A percentile compares a stretch with the other conserved stretches of the same genome.
phyloP scores from a whole-genome alignment of 1,140 invertebrate genomes.

The Neodiprion virginianus region DNA sequence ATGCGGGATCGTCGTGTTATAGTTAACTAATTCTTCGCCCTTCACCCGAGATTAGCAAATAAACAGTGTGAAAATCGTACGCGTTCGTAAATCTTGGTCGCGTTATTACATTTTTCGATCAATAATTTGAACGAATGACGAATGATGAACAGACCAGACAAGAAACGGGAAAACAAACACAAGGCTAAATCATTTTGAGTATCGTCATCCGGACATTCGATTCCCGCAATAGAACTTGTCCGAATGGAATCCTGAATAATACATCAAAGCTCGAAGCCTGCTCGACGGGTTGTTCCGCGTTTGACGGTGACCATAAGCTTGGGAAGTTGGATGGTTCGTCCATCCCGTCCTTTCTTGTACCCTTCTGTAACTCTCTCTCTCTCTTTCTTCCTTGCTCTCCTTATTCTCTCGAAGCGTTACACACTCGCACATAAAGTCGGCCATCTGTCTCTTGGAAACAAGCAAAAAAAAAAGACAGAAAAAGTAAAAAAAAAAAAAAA shows the following conservation, averaged over 20 bases:
- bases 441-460: constrained; percentile 7
- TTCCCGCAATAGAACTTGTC: constrained; percentile 11
- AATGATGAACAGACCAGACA: constrained; percentile 5
- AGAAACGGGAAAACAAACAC: neutral
- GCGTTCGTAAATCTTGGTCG: neutral
- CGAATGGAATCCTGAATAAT: constrained; percentile 43
- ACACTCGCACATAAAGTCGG: neutral
- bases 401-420: neutral
- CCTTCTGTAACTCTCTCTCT: constrained; percentile 15
- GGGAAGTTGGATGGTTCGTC: neutral
- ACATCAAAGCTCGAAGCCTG: constrained; percentile 37
- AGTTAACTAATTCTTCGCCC: too few species aligned
- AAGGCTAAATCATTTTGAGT: constrained; percentile 6
- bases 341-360: constrained; percentile 16
- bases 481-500: neutral
- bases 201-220: constrained; percentile 10
- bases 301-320: constrained; percentile 9
- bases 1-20: neutral
- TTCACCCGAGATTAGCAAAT: too few species aligned
- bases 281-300: neutral
- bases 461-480: neutral
- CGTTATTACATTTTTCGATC: constrained; percentile 9
- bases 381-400: neutral
- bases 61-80: too few species aligned
- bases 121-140: neutral